A percentile compares a stretch with the other conserved stretches of the same genome.
Evolutionary conservation across 2,888 invertebrate genomes (phyloP).

Genomic region (Epinotia demarniana): DNA sequence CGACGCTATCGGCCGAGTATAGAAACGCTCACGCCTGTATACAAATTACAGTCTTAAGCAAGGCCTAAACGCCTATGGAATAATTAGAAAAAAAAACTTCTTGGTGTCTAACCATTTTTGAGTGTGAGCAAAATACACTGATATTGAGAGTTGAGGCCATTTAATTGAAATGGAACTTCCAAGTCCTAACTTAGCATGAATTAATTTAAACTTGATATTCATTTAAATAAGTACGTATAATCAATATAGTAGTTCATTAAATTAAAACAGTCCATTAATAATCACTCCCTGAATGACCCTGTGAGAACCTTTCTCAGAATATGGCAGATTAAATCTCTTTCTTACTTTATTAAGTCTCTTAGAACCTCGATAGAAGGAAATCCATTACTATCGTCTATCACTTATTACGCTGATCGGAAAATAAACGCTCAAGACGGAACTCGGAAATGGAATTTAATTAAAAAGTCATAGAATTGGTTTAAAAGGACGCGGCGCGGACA

Average conservation of each 20-base stretch:
- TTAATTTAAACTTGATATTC: too few relatives aligned
- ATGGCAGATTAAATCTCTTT: background rate
- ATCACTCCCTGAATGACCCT: background rate
- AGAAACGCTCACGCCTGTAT: too few relatives aligned
- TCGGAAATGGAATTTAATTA: slow-evolving; percentile 19
- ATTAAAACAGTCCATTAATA: background rate
- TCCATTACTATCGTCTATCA: slow-evolving; percentile 3
- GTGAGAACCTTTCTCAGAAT: background rate
- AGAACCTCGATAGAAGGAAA: background rate
- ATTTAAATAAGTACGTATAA: too few relatives aligned
- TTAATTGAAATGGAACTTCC: too few relatives aligned
- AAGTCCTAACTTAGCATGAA: too few relatives aligned
- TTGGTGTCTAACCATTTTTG: too few relatives aligned
- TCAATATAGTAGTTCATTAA: background rate
- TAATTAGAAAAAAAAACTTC: too few relatives aligned
- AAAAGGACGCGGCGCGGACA: slow-evolving; percentile 7
- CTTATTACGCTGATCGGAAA: slow-evolving; percentile 11
- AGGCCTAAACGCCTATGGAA: too few relatives aligned
- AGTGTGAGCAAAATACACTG: too few relatives aligned
- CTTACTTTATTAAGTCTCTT: background rate
- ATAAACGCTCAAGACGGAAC: slow-evolving; percentile 9
- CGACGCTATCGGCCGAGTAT: too few relatives aligned
- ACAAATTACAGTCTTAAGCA: too few relatives aligned
- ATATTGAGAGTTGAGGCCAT: too few relatives aligned
- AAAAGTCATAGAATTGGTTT: slow-evolving; percentile 20